Percentiles rank a stretch among this genome's conserved stretches.
phyloP scores from a whole-genome alignment of 2,888 invertebrate genomes.

The Sarcophaga variegata region DNA sequence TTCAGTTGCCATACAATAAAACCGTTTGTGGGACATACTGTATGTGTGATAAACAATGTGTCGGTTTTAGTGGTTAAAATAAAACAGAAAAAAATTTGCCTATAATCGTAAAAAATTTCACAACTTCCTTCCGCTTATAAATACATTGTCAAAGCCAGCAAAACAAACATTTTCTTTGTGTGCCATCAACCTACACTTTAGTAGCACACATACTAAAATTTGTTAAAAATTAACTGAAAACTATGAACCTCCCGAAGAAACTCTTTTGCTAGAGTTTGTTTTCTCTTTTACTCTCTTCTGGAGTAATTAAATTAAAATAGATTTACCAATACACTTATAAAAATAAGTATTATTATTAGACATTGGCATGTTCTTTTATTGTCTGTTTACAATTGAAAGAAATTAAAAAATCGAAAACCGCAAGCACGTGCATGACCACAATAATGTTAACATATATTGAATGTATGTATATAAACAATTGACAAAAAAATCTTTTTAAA shows the following conservation, averaged over 20 bases:
- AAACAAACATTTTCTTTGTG: slow-evolving; percentile 60
- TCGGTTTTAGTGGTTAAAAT: neutral
- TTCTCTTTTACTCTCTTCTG: no score
- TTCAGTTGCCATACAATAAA: slow-evolving; percentile 17
- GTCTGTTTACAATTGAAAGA: neutral
- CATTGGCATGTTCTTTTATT: neutral
- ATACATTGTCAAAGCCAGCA: neutral
- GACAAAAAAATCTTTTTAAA: slow-evolving; percentile 46
- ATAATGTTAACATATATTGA: slow-evolving; percentile 4
- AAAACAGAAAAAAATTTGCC: slow-evolving; percentile 29
- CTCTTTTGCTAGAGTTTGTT: no score
- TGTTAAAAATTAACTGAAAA: no score
- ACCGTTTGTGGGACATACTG: neutral
- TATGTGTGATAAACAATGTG: no score
- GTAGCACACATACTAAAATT: no score
- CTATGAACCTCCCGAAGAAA: no score
- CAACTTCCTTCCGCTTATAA: slow-evolving; percentile 62
- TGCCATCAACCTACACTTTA: neutral
- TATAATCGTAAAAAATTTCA: slow-evolving; percentile 60
- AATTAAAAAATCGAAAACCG: slow-evolving; percentile 34
- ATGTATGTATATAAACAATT: slow-evolving; percentile 20
- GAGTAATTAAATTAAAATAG: no score
- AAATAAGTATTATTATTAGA: neutral
- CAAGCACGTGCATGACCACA: slow-evolving; percentile 66
- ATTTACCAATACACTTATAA: no score